These are phyloP conservation scores for Umimayanthus kanabou DNA, from an alignment of 92 coral and sea anemone species.

Conservation along the genomic window DNA sequence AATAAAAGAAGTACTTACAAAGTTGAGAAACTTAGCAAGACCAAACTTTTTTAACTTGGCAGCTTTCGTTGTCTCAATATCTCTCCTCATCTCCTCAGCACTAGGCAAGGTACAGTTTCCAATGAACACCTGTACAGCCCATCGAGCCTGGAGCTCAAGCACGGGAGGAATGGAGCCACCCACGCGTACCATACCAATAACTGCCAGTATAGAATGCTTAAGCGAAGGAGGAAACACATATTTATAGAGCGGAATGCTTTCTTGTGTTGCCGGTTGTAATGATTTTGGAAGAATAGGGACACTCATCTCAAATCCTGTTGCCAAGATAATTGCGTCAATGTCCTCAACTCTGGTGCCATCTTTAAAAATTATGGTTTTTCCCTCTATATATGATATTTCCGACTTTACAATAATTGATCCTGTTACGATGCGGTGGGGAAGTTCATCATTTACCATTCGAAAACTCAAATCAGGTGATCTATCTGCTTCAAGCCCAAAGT, in stretches of 20 bases:
- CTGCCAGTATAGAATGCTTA: slow-evolving; percentile 64
- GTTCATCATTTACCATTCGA: slow-evolving; percentile 73
- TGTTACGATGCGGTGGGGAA: slow-evolving; percentile 82
- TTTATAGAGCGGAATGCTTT: slow-evolving; percentile 67
- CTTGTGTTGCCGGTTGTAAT: slow-evolving; percentile 40
- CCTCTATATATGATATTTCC: slow-evolving; percentile 58
- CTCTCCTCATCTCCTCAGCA: slow-evolving; percentile 64
- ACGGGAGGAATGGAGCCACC: slow-evolving; percentile 66
- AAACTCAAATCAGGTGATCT: slow-evolving; percentile 24
- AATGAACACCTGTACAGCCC: slow-evolving; percentile 77
- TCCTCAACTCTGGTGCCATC: slow-evolving; percentile 74
- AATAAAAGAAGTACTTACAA: no score
- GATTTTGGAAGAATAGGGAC: slow-evolving; percentile 69
- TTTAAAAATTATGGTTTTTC: slow-evolving; percentile 56
- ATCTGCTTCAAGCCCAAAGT: slow-evolving; percentile 71
- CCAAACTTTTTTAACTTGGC: slow-evolving; percentile 17
- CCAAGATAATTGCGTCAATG: slow-evolving; percentile 76
- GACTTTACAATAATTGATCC: slow-evolving; percentile 74
- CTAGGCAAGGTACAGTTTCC: slow-evolving; percentile 64
- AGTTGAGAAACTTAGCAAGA: no score
- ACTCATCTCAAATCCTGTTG: slow-evolving; percentile 74
- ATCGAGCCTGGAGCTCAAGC: slow-evolving; percentile 79
- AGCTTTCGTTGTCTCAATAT: slow-evolving; percentile 33
- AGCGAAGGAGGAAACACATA: slow-evolving; percentile 68
- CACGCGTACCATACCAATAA: slow-evolving; percentile 73